Evolutionary conservation across 2,113 vertebrate species (phyloP).

Genomic region (Psammodynastes pulverulentus): DNA sequence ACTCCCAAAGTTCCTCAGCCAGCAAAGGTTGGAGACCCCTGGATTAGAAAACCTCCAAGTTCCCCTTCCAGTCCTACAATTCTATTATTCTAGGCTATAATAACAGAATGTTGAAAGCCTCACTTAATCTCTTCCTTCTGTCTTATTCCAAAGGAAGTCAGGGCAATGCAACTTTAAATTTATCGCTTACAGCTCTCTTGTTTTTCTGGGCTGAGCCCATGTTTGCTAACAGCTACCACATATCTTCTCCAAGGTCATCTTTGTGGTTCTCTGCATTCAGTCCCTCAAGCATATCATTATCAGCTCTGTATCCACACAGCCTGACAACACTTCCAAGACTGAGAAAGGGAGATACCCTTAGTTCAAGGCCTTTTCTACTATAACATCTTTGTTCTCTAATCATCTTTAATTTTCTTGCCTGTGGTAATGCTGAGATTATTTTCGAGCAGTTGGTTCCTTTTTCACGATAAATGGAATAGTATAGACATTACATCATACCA

Average conservation of each 20-base stretch:
- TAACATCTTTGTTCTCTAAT: neutral
- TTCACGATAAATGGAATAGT: neutral
- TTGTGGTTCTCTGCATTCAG: neutral
- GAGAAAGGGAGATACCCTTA: neutral
- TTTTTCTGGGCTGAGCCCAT: neutral
- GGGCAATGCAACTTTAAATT: neutral
- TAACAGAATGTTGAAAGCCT: neutral
- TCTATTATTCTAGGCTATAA: neutral
- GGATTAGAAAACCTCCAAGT: too few species aligned
- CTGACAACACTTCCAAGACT: conserved; percentile 20
- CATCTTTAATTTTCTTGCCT: neutral
- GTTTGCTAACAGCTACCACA: neutral
- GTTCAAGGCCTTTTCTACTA: neutral
- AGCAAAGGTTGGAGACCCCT: too few species aligned
- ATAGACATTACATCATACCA: neutral
- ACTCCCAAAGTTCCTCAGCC: too few species aligned
- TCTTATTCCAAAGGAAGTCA: neutral
- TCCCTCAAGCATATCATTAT: conserved; percentile 37
- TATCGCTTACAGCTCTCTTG: neutral
- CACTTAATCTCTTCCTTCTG: neutral
- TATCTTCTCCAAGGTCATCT: neutral
- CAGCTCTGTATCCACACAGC: conserved; percentile 21
- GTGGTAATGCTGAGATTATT: conserved; percentile 25
- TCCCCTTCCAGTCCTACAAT: too few species aligned
- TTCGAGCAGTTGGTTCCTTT: conserved; percentile 35